Conservation (phyloP, 2,888 invertebrate genomes). For the Dorcus parallelipipedus region DNA sequence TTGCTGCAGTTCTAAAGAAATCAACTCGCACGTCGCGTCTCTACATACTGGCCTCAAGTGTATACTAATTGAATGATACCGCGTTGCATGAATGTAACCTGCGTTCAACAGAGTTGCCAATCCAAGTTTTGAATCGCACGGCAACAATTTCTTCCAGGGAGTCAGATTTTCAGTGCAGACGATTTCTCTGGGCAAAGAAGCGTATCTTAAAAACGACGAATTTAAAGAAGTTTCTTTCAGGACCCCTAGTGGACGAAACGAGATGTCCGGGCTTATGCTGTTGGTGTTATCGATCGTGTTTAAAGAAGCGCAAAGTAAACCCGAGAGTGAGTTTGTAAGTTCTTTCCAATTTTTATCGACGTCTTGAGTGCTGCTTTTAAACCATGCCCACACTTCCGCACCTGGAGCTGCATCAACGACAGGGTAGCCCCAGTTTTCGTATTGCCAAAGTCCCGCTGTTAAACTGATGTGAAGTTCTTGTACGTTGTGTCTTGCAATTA, state of each 20-base stretch:
- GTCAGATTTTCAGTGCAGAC: constrained; percentile 99
- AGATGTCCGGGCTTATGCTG: constrained; percentile 78
- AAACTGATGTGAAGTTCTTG: constrained; percentile 88
- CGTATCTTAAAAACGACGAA: constrained; percentile 67
- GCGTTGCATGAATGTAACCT: constrained; percentile 85
- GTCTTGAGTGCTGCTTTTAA: constrained; percentile 62
- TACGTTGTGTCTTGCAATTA: constrained; percentile 77
- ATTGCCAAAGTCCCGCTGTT: constrained; percentile 92
- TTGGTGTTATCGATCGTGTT: constrained; percentile 88
- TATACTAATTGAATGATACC: constrained; percentile 87
- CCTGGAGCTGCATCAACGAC: constrained; percentile 87
- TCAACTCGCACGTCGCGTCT: constrained; percentile 50
- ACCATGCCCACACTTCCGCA: constrained; percentile 94
- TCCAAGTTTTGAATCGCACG: constrained; percentile 89
- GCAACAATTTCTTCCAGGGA: constrained; percentile 95
- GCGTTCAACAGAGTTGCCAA: constrained; percentile 86
- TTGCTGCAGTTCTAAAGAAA: constrained; percentile 77
- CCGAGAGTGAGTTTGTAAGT: constrained; percentile 86
- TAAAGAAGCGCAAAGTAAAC: constrained; percentile 92
- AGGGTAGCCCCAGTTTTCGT: constrained; percentile 93
- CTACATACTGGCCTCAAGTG: constrained; percentile 79
- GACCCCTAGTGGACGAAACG: constrained; percentile 74
- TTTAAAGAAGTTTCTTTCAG: constrained; percentile 47
- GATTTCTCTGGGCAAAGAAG: constrained; percentile 91
- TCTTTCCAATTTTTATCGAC: constrained; percentile 85